A percentile compares a stretch with the other conserved stretches of the same genome.
phyloP scores from a whole-genome alignment of 2,113 vertebrate genomes.

The Strix aluco region DNA sequence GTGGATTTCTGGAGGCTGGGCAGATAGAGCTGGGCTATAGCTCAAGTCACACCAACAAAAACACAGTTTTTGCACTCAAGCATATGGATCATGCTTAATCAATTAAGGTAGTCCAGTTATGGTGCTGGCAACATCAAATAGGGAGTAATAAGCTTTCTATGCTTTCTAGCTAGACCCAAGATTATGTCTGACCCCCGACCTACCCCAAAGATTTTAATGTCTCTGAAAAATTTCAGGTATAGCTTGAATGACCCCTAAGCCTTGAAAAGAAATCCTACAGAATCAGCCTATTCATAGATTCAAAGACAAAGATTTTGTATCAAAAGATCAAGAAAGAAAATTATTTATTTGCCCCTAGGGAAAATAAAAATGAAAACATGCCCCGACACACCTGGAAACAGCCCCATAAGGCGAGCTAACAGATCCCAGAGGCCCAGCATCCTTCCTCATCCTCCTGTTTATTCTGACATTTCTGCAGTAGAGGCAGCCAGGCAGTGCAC shows the following conservation, averaged over 20 bases:
- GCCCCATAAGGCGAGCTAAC: background rate
- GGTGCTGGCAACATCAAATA: background rate
- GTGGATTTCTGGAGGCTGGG: background rate
- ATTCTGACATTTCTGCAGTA: background rate
- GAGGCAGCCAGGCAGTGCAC: background rate
- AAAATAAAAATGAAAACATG: background rate
- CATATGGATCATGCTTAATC: rapidly evolving
- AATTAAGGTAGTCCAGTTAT: background rate
- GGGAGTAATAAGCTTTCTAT: background rate
- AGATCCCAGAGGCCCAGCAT: background rate
- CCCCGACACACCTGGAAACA: background rate
- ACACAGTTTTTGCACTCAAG: rapidly evolving
- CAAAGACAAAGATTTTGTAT: background rate
- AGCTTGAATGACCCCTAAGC: background rate
- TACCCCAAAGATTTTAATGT: rapidly evolving
- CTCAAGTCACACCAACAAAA: background rate
- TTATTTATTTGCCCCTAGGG: background rate
- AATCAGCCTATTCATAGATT: background rate
- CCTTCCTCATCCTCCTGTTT: slow-evolving; percentile 23
- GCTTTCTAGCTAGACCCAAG: background rate
- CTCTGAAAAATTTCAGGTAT: background rate
- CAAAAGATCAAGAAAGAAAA: background rate
- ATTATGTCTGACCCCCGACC: rapidly evolving
- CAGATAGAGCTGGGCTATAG: background rate
- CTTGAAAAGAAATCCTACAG: background rate